phyloP scores from a whole-genome alignment of 2,888 invertebrate genomes.

The Endomychus coccineus region DNA sequence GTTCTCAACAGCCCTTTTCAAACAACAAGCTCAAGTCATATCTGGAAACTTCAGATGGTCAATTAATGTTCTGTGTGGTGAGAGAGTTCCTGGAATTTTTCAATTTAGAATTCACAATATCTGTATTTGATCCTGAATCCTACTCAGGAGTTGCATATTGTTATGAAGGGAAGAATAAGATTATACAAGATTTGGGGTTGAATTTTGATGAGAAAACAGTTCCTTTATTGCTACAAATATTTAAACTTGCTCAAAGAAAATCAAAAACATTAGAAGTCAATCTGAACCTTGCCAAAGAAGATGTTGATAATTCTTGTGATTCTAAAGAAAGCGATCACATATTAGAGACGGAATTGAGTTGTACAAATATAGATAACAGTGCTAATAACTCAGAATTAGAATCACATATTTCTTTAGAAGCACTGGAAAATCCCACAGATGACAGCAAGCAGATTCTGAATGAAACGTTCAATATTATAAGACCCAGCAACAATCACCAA shows the following conservation, averaged over 20 bases:
- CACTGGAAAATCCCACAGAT: too few relatives aligned
- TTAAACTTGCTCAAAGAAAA: conserved; percentile 34
- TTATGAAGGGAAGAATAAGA: conserved; percentile 49
- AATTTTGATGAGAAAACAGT: conserved; percentile 26
- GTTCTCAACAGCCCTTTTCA: conserved; percentile 45
- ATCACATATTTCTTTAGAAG: too few relatives aligned
- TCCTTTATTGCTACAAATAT: conserved; percentile 37
- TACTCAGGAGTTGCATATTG: conserved; percentile 58
- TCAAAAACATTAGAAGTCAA: conserved; percentile 29
- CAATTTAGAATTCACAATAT: conserved; percentile 69
- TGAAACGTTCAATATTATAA: too few relatives aligned
- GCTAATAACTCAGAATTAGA: too few relatives aligned
- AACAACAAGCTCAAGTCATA: conserved; percentile 54
- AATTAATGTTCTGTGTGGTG: conserved; percentile 56
- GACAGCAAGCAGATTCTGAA: too few relatives aligned
- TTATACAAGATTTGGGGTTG: conserved; percentile 35
- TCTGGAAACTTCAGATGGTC: conserved; percentile 53
- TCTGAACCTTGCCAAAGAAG: conserved; percentile 23
- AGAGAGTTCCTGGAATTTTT: conserved; percentile 77
- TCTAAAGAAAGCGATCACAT: too few relatives aligned
- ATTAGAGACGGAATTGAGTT: too few relatives aligned
- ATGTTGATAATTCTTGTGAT: too few relatives aligned
- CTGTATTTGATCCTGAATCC: conserved; percentile 77
- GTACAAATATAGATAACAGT: too few relatives aligned
- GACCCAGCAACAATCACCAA: too few relatives aligned